Conservation (phyloP, 2,113 vertebrate genomes). For the Gasterosteus nipponicus region DNA sequence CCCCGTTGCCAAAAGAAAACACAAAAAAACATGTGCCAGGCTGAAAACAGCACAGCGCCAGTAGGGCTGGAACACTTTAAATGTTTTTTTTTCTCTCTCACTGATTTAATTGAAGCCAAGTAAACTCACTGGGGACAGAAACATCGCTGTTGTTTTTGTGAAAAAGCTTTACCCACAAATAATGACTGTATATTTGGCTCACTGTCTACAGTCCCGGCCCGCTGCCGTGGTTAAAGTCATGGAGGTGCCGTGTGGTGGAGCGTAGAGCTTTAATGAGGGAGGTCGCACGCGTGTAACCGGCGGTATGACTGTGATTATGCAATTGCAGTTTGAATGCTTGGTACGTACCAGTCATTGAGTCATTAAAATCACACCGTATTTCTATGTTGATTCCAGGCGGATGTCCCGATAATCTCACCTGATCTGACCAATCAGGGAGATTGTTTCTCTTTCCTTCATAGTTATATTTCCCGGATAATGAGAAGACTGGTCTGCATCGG, state of each 20-base stretch:
- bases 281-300: not conserved
- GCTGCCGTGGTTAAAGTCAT: not conserved
- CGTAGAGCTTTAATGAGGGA: conserved; percentile 7
- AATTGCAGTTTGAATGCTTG: not conserved
- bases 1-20: conserved; percentile 14
- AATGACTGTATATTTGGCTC: conserved; percentile 47
- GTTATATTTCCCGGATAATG: not conserved
- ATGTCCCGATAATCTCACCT: no score
- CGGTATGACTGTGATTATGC: not conserved
- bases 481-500: not conserved
- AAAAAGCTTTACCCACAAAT: conserved; percentile 49
- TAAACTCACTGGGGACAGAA: conserved; percentile 40
- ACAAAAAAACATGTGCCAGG: conserved; percentile 30
- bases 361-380: conserved; percentile 18
- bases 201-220: not conserved
- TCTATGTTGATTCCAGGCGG: not conserved
- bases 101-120: conserved; percentile 58
- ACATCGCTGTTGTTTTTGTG: conserved; percentile 27
- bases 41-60: conserved; percentile 27
- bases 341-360: not conserved
- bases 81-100: conserved; percentile 13
- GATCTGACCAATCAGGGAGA: not conserved
- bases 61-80: conserved; percentile 28
- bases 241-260: conserved; percentile 19
- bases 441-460: not conserved